A percentile compares a stretch with the other conserved stretches of the same genome.
Conservation (phyloP, 2,888 invertebrate genomes). For the Rugalucina vietnamica region DNA sequence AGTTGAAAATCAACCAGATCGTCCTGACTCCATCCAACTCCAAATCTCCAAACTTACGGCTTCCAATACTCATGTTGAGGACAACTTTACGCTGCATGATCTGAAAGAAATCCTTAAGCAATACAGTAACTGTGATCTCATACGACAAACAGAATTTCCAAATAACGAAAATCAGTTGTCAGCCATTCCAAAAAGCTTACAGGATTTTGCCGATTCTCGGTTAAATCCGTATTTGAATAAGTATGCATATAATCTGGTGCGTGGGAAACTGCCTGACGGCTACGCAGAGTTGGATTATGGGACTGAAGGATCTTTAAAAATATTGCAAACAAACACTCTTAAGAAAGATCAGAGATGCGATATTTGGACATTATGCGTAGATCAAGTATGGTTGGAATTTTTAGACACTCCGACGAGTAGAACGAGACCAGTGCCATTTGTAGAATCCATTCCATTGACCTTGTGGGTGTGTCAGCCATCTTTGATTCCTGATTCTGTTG, state of each 20-base stretch:
- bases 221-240: slow-evolving; percentile 77
- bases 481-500: slow-evolving; percentile 28
- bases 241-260: slow-evolving; percentile 64
- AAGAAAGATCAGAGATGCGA: slow-evolving; percentile 87
- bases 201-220: slow-evolving; percentile 67
- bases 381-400: slow-evolving; percentile 97
- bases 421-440: slow-evolving; percentile 83
- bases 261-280: slow-evolving; percentile 45
- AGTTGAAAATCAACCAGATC: slow-evolving; percentile 90
- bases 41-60: slow-evolving; percentile 91
- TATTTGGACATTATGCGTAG: slow-evolving; percentile 93
- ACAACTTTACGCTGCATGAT: slow-evolving; percentile 87
- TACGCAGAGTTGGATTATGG: slow-evolving; percentile 40
- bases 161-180: slow-evolving; percentile 65
- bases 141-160: slow-evolving; percentile 83
- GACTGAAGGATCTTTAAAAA: slow-evolving; percentile 49
- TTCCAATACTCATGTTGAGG: slow-evolving; percentile 88
- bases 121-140: slow-evolving; percentile 90
- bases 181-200: slow-evolving; percentile 71
- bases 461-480: slow-evolving; percentile 87
- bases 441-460: slow-evolving; percentile 91
- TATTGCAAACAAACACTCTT: slow-evolving; percentile 74
- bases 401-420: slow-evolving; percentile 90
- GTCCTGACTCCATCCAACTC: slow-evolving; percentile 94
- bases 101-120: slow-evolving; percentile 92